These are phyloP conservation scores for Gorsachius magnificus DNA, from an alignment of 2,797 vertebrate species.

Conservation along the genomic window DNA sequence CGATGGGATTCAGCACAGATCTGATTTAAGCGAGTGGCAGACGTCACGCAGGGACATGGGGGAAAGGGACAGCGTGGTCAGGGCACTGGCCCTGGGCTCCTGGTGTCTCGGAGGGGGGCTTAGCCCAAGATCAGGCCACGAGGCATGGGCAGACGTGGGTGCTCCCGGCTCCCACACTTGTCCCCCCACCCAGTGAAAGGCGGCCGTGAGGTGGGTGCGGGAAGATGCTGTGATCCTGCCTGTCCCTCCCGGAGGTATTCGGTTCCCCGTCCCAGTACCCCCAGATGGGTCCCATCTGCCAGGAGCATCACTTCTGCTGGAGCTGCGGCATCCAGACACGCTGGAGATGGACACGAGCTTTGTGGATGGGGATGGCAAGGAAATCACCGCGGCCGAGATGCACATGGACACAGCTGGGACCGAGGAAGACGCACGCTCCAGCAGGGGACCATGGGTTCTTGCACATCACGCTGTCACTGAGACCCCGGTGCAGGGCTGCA, in stretches of 20 bases:
- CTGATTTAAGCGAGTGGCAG: neutral
- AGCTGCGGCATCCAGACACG: neutral
- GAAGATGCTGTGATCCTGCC: neutral
- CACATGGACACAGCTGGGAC: fast-evolving
- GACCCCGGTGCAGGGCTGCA: fast-evolving
- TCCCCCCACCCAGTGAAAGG: neutral
- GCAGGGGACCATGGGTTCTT: fast-evolving
- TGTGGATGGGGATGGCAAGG: neutral
- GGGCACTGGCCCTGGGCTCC: neutral
- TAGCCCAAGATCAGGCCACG: neutral
- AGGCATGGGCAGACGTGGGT: fast-evolving
- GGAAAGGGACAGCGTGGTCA: neutral
- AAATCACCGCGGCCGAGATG: fast-evolving
- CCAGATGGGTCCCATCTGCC: neutral
- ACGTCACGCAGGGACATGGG: neutral
- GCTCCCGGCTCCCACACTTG: fast-evolving
- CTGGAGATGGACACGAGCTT: fast-evolving
- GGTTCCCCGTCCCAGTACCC: fast-evolving
- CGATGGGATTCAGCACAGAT: neutral
- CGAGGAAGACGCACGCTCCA: fast-evolving
- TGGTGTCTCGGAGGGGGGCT: fast-evolving
- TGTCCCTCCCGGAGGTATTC: neutral
- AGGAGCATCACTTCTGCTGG: neutral
- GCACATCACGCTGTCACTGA: neutral
- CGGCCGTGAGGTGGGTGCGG: fast-evolving